These are phyloP conservation scores for Bombus superbus DNA, from an alignment of 1,140 invertebrate genomes.

Conservation along the genomic window DNA sequence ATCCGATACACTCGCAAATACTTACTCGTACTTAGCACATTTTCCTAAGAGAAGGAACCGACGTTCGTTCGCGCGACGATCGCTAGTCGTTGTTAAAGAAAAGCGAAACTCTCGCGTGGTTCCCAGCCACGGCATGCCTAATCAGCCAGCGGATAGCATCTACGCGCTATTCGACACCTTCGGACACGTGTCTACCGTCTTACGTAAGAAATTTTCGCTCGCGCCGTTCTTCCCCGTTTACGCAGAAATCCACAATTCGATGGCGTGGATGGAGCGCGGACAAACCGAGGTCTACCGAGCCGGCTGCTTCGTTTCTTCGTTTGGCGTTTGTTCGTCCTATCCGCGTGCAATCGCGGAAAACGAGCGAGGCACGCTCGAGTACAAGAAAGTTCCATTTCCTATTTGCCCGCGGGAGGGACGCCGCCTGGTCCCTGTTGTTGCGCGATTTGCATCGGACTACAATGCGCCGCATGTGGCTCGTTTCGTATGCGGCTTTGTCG, in stretches of 20 bases:
- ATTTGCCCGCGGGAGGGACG: constrained; percentile 16
- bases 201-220: constrained; percentile 52
- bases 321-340: constrained; percentile 17
- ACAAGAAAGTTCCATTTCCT: constrained; percentile 57
- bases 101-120: constrained; percentile 60
- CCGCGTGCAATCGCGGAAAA: constrained; percentile 45
- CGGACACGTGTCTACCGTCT: constrained; percentile 15
- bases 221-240: background rate
- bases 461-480: constrained; percentile 50
- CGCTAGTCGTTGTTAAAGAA: constrained; percentile 19
- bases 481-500: constrained; percentile 40
- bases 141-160: constrained; percentile 55
- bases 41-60: background rate
- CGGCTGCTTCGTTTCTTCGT: background rate
- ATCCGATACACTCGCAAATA: background rate
- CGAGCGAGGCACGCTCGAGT: constrained; percentile 36
- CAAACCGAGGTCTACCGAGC: too few relatives aligned
- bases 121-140: constrained; percentile 35
- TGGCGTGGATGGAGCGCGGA: background rate
- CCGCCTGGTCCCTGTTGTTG: constrained; percentile 28
- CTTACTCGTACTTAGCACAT: background rate
- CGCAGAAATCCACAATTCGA: background rate
- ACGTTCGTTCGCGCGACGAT: constrained; percentile 7
- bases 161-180: constrained; percentile 10
- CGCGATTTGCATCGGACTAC: constrained; percentile 55